Evolutionary conservation across 2,888 invertebrate genomes (phyloP).

Genomic region (Drosophila austrosaltans): DNA sequence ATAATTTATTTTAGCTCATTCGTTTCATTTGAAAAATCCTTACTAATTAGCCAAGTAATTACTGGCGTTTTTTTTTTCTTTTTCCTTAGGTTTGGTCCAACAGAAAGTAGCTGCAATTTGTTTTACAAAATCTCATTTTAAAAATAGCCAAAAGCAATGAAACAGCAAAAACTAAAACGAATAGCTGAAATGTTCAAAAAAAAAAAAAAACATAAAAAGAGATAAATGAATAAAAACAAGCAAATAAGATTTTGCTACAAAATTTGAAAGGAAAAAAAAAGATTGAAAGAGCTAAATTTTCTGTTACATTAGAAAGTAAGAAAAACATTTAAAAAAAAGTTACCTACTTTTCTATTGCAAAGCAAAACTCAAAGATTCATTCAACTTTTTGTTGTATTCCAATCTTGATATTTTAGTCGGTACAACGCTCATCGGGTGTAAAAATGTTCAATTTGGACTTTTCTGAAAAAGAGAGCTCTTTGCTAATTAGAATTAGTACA

Average conservation of each 20-base stretch:
- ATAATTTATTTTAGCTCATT: conserved; percentile 47
- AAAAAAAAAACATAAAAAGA: conserved; percentile 24
- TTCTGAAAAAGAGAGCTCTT: no score
- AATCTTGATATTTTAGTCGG: no score
- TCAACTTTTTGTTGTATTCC: no score
- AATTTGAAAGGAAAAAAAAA: no score
- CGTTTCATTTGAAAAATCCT: conserved; percentile 60
- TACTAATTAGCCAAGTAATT: conserved; percentile 80
- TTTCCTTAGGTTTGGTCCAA: conserved; percentile 39
- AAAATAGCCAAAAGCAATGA: conserved; percentile 43
- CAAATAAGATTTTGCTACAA: neutral
- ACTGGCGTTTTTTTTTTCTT: conserved; percentile 52
- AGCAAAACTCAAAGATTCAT: no score
- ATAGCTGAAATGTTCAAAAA: conserved; percentile 33
- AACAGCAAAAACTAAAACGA: conserved; percentile 7
- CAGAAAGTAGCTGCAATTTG: conserved; percentile 74
- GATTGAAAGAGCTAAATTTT: no score
- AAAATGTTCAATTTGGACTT: no score
- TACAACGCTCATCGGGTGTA: no score
- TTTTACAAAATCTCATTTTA: conserved; percentile 64
- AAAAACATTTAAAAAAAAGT: no score
- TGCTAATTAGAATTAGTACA: no score
- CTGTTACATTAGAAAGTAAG: no score
- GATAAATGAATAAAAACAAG: conserved; percentile 38
- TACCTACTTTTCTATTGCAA: no score